A percentile compares a stretch with the other conserved stretches of the same genome.
These are phyloP conservation scores for Bombyx mandarina DNA, from an alignment of 1,140 invertebrate genomes.

Conservation along the genomic window DNA sequence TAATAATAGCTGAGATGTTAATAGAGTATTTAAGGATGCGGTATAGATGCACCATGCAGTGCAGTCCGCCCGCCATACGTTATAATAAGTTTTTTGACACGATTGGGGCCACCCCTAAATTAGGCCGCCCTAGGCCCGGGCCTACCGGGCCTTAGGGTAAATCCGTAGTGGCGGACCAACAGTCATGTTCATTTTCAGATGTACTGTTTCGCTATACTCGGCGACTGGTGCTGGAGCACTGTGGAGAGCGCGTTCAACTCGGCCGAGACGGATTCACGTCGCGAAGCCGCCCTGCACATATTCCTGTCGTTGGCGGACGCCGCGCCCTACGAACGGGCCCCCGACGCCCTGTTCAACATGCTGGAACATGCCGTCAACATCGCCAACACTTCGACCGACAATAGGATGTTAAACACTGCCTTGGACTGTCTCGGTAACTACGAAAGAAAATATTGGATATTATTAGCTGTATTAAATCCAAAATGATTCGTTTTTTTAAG, in stretches of 20 bases:
- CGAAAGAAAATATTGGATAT: too few relatives aligned
- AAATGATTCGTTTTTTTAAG: background rate
- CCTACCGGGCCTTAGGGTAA: too few relatives aligned
- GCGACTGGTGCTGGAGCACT: constrained; percentile 75
- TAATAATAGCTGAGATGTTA: too few relatives aligned
- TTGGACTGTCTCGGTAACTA: constrained; percentile 80
- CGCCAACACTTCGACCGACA: constrained; percentile 67
- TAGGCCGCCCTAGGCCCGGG: too few relatives aligned
- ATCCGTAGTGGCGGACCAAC: too few relatives aligned
- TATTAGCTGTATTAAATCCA: background rate
- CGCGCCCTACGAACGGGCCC: constrained; percentile 73
- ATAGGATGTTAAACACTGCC: constrained; percentile 74
- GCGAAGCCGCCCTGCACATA: constrained; percentile 85
- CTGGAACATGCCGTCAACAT: constrained; percentile 77
- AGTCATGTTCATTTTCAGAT: too few relatives aligned
- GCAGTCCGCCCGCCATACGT: too few relatives aligned
- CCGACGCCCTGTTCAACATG: constrained; percentile 80
- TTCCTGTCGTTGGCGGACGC: constrained; percentile 86
- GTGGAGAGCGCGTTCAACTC: constrained; percentile 47
- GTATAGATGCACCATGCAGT: too few relatives aligned
- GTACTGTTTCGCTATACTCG: constrained; percentile 87
- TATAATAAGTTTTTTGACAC: too few relatives aligned
- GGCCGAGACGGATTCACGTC: constrained; percentile 65
- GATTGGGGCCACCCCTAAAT: too few relatives aligned
- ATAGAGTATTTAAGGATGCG: too few relatives aligned